Evolutionary conservation across 1,140 invertebrate species (phyloP), one percentile per base, ranked within the genome.

Genomic region (Tribolium madens): DNA sequence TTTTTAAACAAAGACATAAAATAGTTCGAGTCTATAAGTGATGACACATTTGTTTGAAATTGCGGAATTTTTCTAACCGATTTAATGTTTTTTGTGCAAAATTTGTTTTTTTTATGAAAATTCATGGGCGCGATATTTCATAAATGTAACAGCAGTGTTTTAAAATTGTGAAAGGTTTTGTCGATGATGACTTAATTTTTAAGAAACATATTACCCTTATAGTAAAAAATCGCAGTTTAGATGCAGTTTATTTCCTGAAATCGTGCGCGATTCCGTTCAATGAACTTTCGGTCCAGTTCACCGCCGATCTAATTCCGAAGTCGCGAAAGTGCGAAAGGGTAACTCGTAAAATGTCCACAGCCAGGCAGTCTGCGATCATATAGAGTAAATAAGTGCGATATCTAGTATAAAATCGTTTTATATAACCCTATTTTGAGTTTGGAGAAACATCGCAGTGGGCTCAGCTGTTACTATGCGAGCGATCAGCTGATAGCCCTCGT

Each of bases 401-500:
- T 64, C 57, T 64, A 3, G 57, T 33, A 26, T 12, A 64, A 64
- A 64, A 64, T 64, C 57, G 57, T 64, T 33, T 64, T 33, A 21
- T 57, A 21, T 21, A 64, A 33, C n/a, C 10, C 57, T 26, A 64
- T 64, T 64, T 33, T 18, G 36, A 13, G 31, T 33, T 10, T 17
- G 10, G 52, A 57, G 52, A 57, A 17, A 52, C 15, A 21, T 57
- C 52, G 52, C 57, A 26, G 10, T 14, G 21, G 9, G 57, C 70
- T 72, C 70, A 72, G 79, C 74, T 80, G 79, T 80, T 78, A 80
- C 79, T 78, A 80, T 71, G 79, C 77, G 68, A 73, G 74, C 64
- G 68, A 81, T 79, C 80, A 81, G 80, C 80, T 81, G 80, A 81
- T 79, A 71, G 77, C 60, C 77, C 75, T 60, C 76, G 76, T 76